Conservation (phyloP, 2,797 vertebrate genomes). For the Fringilla coelebs region DNA sequence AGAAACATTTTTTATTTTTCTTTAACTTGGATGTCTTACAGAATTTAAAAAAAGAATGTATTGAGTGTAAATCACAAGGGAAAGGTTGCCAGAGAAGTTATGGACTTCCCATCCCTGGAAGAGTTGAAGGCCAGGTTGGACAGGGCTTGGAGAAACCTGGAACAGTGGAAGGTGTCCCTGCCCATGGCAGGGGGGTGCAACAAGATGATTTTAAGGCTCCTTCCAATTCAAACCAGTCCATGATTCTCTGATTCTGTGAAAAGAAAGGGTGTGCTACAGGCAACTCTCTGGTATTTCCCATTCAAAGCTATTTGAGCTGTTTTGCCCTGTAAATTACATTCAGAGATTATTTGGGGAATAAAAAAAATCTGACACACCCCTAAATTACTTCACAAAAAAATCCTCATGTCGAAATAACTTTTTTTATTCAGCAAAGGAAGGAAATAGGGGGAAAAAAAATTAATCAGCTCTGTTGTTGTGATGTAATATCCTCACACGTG, state of each 20-base stretch:
- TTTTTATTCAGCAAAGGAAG: not conserved
- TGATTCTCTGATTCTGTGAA: not conserved
- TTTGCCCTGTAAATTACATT: not conserved
- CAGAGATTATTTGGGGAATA: not conserved
- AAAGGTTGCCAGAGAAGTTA: not conserved
- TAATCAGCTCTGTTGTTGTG: not conserved
- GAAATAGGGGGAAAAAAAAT: accelerated
- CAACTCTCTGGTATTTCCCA: not conserved
- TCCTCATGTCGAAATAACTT: not conserved
- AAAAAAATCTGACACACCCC: not conserved
- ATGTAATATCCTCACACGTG: not conserved
- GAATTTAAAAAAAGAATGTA: not conserved
- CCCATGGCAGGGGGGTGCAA: not conserved
- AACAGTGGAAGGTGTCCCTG: accelerated
- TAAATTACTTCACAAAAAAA: not conserved
- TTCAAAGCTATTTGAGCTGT: not conserved
- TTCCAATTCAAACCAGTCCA: not conserved
- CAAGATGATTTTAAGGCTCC: not conserved
- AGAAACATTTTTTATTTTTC: not conserved
- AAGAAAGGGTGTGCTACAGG: accelerated
- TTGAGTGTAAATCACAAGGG: not conserved
- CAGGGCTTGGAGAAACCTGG: not conserved
- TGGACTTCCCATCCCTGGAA: not conserved
- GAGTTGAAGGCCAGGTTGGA: not conserved
- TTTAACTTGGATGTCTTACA: not conserved